Percentiles rank a stretch among this genome's conserved stretches.
Conservation (phyloP, 2,888 invertebrate species). For the Electrophaes corylata region DNA sequence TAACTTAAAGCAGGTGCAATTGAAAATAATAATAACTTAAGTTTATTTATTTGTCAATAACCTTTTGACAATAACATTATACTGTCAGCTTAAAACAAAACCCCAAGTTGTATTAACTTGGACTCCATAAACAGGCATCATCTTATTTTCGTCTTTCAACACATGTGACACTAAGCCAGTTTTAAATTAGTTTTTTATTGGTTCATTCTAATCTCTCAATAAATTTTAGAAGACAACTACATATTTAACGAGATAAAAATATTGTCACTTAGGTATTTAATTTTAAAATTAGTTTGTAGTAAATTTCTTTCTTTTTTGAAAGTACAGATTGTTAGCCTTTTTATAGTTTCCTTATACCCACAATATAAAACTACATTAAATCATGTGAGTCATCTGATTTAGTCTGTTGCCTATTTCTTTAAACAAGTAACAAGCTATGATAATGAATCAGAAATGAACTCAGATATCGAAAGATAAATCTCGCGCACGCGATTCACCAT, state of each 20-base stretch:
- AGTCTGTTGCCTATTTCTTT: not conserved
- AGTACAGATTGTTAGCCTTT: too few species aligned
- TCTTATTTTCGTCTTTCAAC: conserved; percentile 63
- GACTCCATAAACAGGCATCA: conserved; percentile 37
- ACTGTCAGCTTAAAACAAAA: conserved; percentile 19
- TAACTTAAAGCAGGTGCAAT: not conserved
- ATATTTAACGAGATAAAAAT: conserved; percentile 35
- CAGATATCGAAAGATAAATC: conserved; percentile 21
- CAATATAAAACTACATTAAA: not conserved
- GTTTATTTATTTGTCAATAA: conserved; percentile 1
- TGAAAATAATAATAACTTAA: not conserved
- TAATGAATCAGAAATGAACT: conserved; percentile 52
- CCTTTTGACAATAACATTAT: conserved; percentile 9
- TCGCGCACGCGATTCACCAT: conserved; percentile 74
- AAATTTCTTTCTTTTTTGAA: too few species aligned
- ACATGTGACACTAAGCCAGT: conserved; percentile 62
- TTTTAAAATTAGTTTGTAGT: conserved; percentile 16
- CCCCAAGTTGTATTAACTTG: conserved; percentile 33
- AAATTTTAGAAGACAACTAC: conserved; percentile 49
- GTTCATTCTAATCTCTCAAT: conserved; percentile 64
- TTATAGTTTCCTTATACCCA: too few species aligned
- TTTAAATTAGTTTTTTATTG: conserved; percentile 66
- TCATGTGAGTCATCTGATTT: not conserved
- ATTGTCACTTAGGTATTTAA: conserved; percentile 37
- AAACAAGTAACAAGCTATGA: conserved; percentile 33